Base-by-base conservation (phyloP, 2,113 vertebrate genomes). In the Cryptoleucopteryx plumbea region DNA sequence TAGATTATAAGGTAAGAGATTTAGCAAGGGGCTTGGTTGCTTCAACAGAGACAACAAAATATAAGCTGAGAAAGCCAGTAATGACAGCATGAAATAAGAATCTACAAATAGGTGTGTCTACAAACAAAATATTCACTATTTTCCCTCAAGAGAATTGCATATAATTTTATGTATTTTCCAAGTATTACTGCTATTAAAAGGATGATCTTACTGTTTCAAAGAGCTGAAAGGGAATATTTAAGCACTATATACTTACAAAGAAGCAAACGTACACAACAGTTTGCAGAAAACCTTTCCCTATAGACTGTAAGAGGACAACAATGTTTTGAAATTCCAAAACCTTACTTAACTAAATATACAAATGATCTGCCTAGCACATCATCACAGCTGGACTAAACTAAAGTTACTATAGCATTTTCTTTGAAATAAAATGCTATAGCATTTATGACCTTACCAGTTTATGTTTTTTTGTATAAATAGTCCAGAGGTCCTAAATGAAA, bases 401-500 rank as follows among this genome's bases (percentile, higher is more conserved):
- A 52, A 70, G 94, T 14, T 19, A 45, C 89, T 90, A 96, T 79
- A 97, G 97, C 91, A 96, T 94, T 86, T 90, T 14, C 52, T 87
- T 21, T 17, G 40, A 32, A 11, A 36, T 17, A 55, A 94, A 96
- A 97, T 93, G 95, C 93, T 96, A 80, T 43, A 70, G 85, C 16
- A 13, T 13, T 34, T 18, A 61, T 29, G 23, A 93, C 97, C 99
- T 99, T 98, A 99, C 99, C 98, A 97, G 96, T 96, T 94, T 98
- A 85, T 81, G 97, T 92, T 97, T 98, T 98, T 98, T 95, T 61
- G 90, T 98, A 95, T 98, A 98, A 93, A 98, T 94, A 84, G 98
- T 97, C 99, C 98, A 99, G 95, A 88, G 95, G 43, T 98, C 98
- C 99, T 99, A 98, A 96, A 97, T 34, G 87, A 95, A 93, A 95